Evolutionary conservation across 2,888 invertebrate species (phyloP).

Genomic region (Apotomis betuletana): DNA sequence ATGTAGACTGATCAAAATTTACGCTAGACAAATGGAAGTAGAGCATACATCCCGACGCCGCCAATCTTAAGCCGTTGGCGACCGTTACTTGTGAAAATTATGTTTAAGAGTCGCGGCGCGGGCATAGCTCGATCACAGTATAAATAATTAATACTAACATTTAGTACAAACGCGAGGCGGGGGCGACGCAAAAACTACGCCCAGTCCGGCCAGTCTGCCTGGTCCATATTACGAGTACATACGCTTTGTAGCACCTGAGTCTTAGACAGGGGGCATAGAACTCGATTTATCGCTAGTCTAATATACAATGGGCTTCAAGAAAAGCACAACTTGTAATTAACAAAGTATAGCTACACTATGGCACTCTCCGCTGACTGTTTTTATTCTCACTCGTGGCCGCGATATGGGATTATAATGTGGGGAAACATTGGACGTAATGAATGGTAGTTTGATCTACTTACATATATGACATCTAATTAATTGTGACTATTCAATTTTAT

Average conservation of each 20-base stretch:
- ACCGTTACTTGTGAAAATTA: constrained; percentile 53
- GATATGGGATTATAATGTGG: background rate
- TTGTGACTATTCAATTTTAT: too few relatives aligned
- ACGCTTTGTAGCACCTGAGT: background rate
- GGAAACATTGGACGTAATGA: too few relatives aligned
- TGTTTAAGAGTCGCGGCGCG: constrained; percentile 49
- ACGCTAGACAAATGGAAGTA: constrained; percentile 39
- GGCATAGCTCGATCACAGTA: constrained; percentile 45
- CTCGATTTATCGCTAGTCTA: background rate
- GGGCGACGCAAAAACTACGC: constrained; percentile 49
- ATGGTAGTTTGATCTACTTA: too few relatives aligned
- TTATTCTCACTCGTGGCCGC: too few relatives aligned
- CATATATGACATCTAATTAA: too few relatives aligned
- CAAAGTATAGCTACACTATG: too few relatives aligned
- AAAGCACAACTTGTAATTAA: background rate
- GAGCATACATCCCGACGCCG: constrained; percentile 46
- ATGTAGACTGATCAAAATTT: background rate
- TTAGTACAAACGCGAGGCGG: constrained; percentile 54
- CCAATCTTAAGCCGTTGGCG: constrained; percentile 44
- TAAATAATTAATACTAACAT: constrained; percentile 50
- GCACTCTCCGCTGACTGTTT: too few relatives aligned
- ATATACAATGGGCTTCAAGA: background rate
- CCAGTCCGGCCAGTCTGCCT: constrained; percentile 36
- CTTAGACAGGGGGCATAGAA: background rate
- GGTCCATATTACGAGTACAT: constrained; percentile 24